Conservation (phyloP, 2,113 vertebrate species). For the Pangasianodon hypophthalmus region DNA sequence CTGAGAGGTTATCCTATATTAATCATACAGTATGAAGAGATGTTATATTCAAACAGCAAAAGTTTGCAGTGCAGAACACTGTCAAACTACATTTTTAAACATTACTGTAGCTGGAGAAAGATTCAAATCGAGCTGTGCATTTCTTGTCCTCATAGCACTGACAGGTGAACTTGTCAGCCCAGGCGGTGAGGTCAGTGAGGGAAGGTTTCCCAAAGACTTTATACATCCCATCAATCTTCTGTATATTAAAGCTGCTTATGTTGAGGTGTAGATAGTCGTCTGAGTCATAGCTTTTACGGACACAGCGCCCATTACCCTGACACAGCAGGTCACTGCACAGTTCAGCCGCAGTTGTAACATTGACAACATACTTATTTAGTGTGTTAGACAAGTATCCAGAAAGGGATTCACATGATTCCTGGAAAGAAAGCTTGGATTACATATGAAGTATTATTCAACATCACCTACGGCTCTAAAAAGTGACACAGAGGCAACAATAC, state of each 20-base stretch:
- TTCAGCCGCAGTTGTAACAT: constrained; percentile 83
- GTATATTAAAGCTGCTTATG: constrained; percentile 60
- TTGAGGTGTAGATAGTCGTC: constrained; percentile 81
- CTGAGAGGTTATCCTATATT: not conserved
- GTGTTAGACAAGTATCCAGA: constrained; percentile 66
- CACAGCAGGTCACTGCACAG: constrained; percentile 83
- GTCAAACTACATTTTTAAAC: not conserved
- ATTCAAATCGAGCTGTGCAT: constrained; percentile 50
- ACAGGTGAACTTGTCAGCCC: constrained; percentile 68
- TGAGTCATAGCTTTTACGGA: constrained; percentile 77
- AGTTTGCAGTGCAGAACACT: not conserved
- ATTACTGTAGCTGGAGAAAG: not conserved
- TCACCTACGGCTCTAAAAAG: not conserved
- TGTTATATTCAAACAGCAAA: not conserved
- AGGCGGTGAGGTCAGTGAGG: constrained; percentile 51
- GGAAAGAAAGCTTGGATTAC: not conserved
- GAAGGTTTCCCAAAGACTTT: constrained; percentile 61
- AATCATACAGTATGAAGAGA: not conserved
- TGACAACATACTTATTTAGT: constrained; percentile 83
- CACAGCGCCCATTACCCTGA: constrained; percentile 76
- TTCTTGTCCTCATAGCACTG: constrained; percentile 66
- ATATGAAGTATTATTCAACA: not conserved
- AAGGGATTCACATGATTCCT: constrained; percentile 68
- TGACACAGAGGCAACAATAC: not conserved
- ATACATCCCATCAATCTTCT: constrained; percentile 54